Evolutionary conservation across 2,888 invertebrate species (phyloP), one percentile per base, ranked within the genome.

Genomic region (Agrenia bidenticulata): DNA sequence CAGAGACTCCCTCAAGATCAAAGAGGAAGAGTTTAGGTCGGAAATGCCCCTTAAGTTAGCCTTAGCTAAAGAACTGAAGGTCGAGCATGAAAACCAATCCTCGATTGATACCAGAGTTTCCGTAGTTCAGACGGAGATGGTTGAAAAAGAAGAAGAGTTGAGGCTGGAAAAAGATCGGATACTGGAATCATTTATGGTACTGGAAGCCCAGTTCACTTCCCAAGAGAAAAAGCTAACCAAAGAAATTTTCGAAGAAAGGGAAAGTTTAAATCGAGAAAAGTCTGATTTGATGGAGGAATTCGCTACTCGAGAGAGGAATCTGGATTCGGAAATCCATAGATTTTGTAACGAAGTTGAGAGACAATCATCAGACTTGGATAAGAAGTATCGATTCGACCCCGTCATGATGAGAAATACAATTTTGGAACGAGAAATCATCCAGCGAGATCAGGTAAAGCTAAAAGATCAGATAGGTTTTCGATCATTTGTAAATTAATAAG

Each of bases 371-470:
- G 51, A 26, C 2, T 4, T 21, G 2, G 51, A 51, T 4, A 51
- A 26, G n/a, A 23, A 19, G 24, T 17, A 4, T 9, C 13, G 24
- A 15, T 51, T 17, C 4, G 51, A 51, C n/a, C 5, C 26, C 21
- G 32, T 32, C 32, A 11, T 11, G 32, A 32, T 32, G 11, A 15
- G 45, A 19, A 17, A 45, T 45, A 45, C 5, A 19, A 19, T 39
- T 11, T 39, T 45, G 19, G 51, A 51, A 51, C 23, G 26, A 5
- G 51, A 51, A 15, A 24, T 51, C 24, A 4, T 19, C 5, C 24
- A 24, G n/a, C 51, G 51, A 51, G 51, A 51, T 21, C 51, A 51
- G 23, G 51, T 51, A 51, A 21, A 15, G 7, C n/a, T n/a, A n/a
- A n/a, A n/a, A n/a, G n/a, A n/a, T n/a, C n/a, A n/a, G n/a, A n/a